Percentiles rank a stretch among this genome's conserved stretches.
Conservation (phyloP, 2,113 vertebrate genomes). For the Festucalex cinctus region DNA sequence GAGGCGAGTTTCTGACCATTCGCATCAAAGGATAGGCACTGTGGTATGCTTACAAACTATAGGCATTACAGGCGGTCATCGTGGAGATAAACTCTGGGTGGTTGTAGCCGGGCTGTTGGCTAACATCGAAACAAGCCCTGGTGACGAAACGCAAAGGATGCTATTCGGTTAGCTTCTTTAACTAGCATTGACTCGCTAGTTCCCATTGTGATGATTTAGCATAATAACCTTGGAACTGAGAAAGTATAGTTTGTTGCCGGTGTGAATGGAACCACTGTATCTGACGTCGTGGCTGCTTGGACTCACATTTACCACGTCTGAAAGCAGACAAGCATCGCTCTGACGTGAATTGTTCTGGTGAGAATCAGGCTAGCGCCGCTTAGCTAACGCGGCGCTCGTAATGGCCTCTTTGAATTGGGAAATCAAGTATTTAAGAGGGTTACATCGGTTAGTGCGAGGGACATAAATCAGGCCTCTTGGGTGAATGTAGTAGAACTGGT, state of each 20-base stretch:
- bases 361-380: slow-evolving; percentile 32
- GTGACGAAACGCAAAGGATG: slow-evolving; percentile 30
- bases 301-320: neutral
- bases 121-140: slow-evolving; percentile 36
- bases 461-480: slow-evolving; percentile 17
- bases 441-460: slow-evolving; percentile 6
- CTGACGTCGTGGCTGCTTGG: neutral
- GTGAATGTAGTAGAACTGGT: slow-evolving; percentile 1
- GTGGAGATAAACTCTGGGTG: slow-evolving; percentile 34
- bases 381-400: slow-evolving; percentile 37
- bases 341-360: slow-evolving; percentile 42
- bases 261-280: neutral
- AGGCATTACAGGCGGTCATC: slow-evolving; percentile 6
- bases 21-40: neutral
- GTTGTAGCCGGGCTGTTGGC: slow-evolving; percentile 37
- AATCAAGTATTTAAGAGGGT: slow-evolving; percentile 32
- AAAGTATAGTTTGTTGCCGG: neutral
- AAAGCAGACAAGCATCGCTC: slow-evolving; percentile 18
- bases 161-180: slow-evolving; percentile 46
- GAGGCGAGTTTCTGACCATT: slow-evolving; percentile 3
- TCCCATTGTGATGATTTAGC: slow-evolving; percentile 65
- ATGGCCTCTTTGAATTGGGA: slow-evolving; percentile 63
- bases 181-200: slow-evolving; percentile 34
- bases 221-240: slow-evolving; percentile 61
- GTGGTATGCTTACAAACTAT: neutral